These are phyloP conservation scores for Arion vulgaris DNA, from an alignment of 1,140 invertebrate species.

Conservation along the genomic window DNA sequence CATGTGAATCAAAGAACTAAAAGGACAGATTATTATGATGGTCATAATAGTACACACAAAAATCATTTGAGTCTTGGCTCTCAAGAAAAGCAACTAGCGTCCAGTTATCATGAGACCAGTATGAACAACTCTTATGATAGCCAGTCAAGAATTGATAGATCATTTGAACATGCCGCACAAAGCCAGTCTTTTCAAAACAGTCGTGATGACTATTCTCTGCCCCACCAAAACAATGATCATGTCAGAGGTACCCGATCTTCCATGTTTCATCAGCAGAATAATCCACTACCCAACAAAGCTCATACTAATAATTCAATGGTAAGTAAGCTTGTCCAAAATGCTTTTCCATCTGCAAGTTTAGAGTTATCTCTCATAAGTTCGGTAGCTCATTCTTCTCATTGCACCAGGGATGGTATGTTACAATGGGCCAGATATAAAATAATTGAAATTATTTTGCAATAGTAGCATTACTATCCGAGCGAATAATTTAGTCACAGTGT, in stretches of 20 bases:
- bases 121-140: constrained; percentile 61
- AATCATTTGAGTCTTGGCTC: constrained; percentile 47
- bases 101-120: constrained; percentile 40
- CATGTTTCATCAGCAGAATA: constrained; percentile 42
- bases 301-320: constrained; percentile 42
- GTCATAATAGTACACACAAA: constrained; percentile 20
- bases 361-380: no score
- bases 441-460: no score
- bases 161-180: constrained; percentile 36
- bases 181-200: constrained; percentile 24
- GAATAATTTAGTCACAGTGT: no score
- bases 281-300: constrained; percentile 41
- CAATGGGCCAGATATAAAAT: no score
- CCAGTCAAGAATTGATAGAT: constrained; percentile 51
- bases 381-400: no score
- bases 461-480: no score
- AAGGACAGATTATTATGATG: constrained; percentile 24
- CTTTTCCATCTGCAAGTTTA: no score
- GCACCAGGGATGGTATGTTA: no score
- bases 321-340: no score
- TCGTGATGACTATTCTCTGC: constrained; percentile 46
- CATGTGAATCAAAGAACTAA: constrained; percentile 8
- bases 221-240: constrained; percentile 42
- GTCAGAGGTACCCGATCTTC: constrained; percentile 38
- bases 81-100: constrained; percentile 36